Conservation (phyloP, 2,113 vertebrate species). For the Trochalopteron elliotii region DNA sequence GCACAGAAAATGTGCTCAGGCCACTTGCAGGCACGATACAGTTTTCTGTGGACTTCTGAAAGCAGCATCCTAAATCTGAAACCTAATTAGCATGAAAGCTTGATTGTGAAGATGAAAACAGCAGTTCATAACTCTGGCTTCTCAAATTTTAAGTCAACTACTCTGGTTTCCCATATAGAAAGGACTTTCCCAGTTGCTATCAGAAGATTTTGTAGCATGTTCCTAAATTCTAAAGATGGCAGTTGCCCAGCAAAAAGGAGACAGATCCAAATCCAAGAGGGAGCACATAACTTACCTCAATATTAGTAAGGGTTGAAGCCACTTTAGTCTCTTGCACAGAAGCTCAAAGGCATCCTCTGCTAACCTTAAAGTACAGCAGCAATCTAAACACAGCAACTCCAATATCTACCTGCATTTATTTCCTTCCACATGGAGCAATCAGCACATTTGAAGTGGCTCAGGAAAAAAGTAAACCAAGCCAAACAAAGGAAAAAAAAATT, state of each 20-base stretch:
- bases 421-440: slow-evolving; percentile 12
- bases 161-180: background rate
- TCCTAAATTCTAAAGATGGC: background rate
- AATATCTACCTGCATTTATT: background rate
- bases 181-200: background rate
- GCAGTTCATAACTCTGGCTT: background rate
- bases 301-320: background rate
- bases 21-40: background rate
- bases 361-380: slow-evolving; percentile 12
- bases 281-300: background rate
- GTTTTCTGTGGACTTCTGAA: background rate
- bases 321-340: background rate
- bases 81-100: background rate
- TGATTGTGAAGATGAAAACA: background rate
- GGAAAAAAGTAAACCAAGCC: slow-evolving; percentile 16
- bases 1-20: background rate
- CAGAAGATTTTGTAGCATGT: background rate
- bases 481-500: slow-evolving; percentile 12
- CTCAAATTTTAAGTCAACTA: background rate
- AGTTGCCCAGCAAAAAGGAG: background rate
- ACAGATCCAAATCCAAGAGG: background rate
- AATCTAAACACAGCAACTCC: background rate
- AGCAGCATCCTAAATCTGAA: background rate
- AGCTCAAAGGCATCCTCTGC: background rate
- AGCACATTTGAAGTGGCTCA: slow-evolving; percentile 18